Conservation (phyloP, 1,140 invertebrate species). For the Archegozetes longisetosus region DNA sequence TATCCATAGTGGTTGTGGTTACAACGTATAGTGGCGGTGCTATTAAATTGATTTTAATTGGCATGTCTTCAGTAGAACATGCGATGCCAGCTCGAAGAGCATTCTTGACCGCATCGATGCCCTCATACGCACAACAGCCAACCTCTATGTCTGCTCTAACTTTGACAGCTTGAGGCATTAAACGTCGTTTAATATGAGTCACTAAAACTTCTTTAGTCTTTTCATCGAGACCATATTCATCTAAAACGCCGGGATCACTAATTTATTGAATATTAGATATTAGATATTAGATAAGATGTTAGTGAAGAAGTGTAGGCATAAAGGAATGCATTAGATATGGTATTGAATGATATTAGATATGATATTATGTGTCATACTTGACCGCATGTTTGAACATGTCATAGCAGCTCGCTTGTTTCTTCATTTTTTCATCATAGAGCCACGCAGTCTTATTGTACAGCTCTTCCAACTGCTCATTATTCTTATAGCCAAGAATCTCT, state of each 20-base stretch:
- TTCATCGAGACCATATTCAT: slow-evolving; percentile 88
- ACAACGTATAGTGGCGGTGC: slow-evolving; percentile 97
- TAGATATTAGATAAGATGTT: slow-evolving; percentile 14
- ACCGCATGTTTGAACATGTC: slow-evolving; percentile 98
- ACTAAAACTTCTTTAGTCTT: slow-evolving; percentile 80
- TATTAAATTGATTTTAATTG: slow-evolving; percentile 97
- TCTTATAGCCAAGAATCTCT: slow-evolving; percentile 77
- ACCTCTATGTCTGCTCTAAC: slow-evolving; percentile 93
- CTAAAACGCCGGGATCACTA: slow-evolving; percentile 78
- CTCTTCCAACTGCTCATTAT: slow-evolving; percentile 80
- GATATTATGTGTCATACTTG: slow-evolving; percentile 38
- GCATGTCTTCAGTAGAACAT: slow-evolving; percentile 77
- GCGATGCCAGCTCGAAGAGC: slow-evolving; percentile 82
- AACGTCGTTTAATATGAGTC: slow-evolving; percentile 84
- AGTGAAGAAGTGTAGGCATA: background rate
- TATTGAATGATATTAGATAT: slow-evolving; percentile 1
- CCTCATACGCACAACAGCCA: slow-evolving; percentile 88
- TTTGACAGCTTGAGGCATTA: slow-evolving; percentile 96
- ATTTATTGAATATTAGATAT: slow-evolving; percentile 17
- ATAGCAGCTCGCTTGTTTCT: slow-evolving; percentile 86
- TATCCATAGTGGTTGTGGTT: slow-evolving; percentile 93
- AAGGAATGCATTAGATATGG: background rate
- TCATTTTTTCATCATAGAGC: slow-evolving; percentile 95
- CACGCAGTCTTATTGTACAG: slow-evolving; percentile 96
- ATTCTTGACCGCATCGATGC: slow-evolving; percentile 94